Percentiles rank a stretch among this genome's conserved stretches.
phyloP scores from a whole-genome alignment of 2,797 vertebrate species.

The Paedocypris micromegethes region DNA sequence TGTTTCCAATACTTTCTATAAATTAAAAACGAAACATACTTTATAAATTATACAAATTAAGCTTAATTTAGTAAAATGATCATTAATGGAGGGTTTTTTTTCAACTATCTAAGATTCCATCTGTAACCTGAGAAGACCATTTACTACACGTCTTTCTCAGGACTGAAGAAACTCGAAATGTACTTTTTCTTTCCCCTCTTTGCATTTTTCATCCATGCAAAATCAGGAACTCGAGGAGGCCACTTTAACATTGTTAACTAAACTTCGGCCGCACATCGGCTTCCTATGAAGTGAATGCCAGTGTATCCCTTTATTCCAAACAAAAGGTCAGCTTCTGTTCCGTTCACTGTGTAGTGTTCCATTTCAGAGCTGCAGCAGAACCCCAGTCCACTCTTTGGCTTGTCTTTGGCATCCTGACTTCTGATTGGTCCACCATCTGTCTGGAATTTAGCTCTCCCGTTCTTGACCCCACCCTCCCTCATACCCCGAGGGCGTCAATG shows the following conservation, averaged over 20 bases:
- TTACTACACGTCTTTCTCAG: no score
- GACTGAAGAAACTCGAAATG: no score
- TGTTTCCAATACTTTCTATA: no score
- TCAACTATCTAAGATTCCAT: no score
- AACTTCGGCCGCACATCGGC: background rate
- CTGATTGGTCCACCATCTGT: constrained; percentile 65
- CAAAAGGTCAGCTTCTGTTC: constrained; percentile 8
- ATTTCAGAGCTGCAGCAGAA: constrained; percentile 29
- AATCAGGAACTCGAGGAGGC: no score
- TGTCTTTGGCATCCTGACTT: constrained; percentile 58
- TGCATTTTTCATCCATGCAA: no score
- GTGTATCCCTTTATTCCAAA: constrained; percentile 14
- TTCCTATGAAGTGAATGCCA: background rate
- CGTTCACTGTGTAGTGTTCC: constrained; percentile 2
- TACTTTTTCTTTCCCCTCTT: no score
- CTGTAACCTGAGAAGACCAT: no score
- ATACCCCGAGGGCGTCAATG: constrained; percentile 40
- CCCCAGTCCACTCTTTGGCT: constrained; percentile 40
- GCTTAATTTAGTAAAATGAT: no score
- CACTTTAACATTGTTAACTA: background rate
- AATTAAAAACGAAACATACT: no score
- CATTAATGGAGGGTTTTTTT: no score
- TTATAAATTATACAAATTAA: no score
- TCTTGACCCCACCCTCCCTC: constrained; percentile 57
- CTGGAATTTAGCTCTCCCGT: constrained; percentile 77